phyloP scores from a whole-genome alignment of 2,113 vertebrate species.

The Haplochromis vanheusdeni region DNA sequence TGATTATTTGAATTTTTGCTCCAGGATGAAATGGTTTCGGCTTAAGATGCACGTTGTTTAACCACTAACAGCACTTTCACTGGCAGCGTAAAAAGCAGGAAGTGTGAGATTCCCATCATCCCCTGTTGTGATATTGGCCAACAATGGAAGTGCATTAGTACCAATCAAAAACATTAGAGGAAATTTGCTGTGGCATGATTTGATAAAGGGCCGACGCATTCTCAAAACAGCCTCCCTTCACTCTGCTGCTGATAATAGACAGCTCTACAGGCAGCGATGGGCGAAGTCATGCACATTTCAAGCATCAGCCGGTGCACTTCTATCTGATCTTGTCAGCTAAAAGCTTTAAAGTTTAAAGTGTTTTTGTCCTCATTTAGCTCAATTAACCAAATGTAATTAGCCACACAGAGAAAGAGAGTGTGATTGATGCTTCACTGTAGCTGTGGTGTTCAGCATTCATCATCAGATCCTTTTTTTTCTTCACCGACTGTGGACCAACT shows the following conservation, averaged over 20 bases:
- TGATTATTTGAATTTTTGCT: neutral
- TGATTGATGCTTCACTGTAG: neutral
- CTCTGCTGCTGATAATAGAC: constrained; percentile 13
- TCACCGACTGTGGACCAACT: neutral
- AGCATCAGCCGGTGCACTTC: neutral
- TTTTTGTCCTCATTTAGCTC: neutral
- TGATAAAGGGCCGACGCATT: constrained; percentile 30
- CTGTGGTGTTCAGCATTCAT: constrained; percentile 5
- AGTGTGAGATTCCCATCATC: constrained; percentile 25
- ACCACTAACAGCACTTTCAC: neutral
- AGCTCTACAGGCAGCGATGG: neutral
- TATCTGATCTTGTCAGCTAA: constrained; percentile 26
- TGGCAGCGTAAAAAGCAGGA: neutral
- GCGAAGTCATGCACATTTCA: neutral
- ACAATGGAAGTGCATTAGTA: constrained; percentile 38
- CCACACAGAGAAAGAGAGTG: neutral
- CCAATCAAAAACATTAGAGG: constrained; percentile 19
- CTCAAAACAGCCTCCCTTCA: constrained; percentile 2
- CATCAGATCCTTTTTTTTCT: neutral
- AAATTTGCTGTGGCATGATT: constrained; percentile 27
- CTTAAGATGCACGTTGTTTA: neutral
- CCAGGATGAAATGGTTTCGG: neutral
- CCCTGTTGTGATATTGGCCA: neutral
- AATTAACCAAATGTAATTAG: constrained; percentile 33
- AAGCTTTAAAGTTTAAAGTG: neutral